Evolutionary conservation across 2,797 vertebrate genomes (phyloP), one percentile per base, ranked within the genome.

Genomic region (Acipenser ruthenus): DNA sequence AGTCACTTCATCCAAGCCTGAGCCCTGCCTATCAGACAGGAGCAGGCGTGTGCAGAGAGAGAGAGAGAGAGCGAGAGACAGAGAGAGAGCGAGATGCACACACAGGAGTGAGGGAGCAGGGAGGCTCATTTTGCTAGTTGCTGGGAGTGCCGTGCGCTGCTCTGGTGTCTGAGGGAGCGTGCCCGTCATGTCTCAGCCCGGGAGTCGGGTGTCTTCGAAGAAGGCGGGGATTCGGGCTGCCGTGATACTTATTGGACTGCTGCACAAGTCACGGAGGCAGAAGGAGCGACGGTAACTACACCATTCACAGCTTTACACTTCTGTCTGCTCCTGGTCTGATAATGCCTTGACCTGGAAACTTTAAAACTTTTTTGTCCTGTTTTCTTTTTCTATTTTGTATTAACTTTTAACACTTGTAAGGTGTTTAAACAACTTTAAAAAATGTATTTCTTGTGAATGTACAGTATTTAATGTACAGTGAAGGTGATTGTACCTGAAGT

Each of bases 151-250:
- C 73, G 70, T 68, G 69, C 69, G 67, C 77, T 77, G 75, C 81
- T 79, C 78, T 79, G 81, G 84, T 80, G 80, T 73, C 56, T 15
- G 52, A 9, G 49, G 8, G 15, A 55, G 13, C 59, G 9, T n/a
- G 37, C 48, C 1, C 15, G 13, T 72, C 63, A 86, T 86, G 84
- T 86, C 85, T 70, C 89, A 94, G 69, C 78, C 88, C 5, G 80
- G 86, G 64, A 81, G 81, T 67, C 88, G 88, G 73, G 80, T 89
- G 76, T 92, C 90, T 70, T 92, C 89, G 74, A 94, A 94, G 71
- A 94, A 94, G 80, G 95, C 95, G 6, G 94, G 95, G 68, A 93
- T 98, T 58, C 91, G 93, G 64, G 95, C 95, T 0, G 95, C 95
- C 0, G 95, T 96, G 74, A 94, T 96, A 72, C 90, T 98, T 62